phyloP scores from a whole-genome alignment of 1,140 invertebrate genomes.

The Luehdorfia chinensis region DNA sequence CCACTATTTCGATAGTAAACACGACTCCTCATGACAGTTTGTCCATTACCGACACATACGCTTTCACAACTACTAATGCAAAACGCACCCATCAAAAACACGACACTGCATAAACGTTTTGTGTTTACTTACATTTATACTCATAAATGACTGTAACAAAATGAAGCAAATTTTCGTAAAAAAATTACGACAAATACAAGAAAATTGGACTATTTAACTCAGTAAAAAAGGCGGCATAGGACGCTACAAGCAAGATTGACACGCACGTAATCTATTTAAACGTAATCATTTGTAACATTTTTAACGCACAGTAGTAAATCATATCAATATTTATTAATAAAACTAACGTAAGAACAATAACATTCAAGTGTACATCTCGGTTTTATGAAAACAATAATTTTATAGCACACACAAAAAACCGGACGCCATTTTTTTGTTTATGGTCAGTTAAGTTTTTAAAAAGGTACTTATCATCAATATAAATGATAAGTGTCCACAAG shows the following conservation, averaged over 20 bases:
- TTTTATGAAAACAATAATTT: conserved; percentile 69
- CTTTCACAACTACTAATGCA: conserved; percentile 70
- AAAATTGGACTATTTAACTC: conserved; percentile 51
- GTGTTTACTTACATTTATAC: conserved; percentile 14
- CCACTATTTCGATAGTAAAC: conserved; percentile 62
- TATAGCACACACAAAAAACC: conserved; percentile 75
- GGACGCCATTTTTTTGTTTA: conserved; percentile 78
- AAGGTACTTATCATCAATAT: conserved; percentile 14
- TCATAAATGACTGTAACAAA: conserved; percentile 17
- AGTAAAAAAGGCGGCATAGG: conserved; percentile 65
- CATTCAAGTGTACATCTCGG: conserved; percentile 32
- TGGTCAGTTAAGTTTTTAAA: conserved; percentile 51
- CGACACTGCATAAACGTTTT: conserved; percentile 25
- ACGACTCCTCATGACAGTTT: conserved; percentile 69
- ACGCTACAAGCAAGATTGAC: conserved; percentile 61
- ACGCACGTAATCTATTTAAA: conserved; percentile 50
- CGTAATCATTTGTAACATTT: conserved; percentile 18
- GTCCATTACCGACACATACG: conserved; percentile 64
- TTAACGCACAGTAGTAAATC: conserved; percentile 24
- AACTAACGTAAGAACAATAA: conserved; percentile 25
- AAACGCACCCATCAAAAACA: conserved; percentile 57
- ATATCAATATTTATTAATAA: conserved; percentile 23
- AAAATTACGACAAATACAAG: conserved; percentile 18
- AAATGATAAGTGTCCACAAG: not conserved
- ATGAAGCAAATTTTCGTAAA: not conserved